Base-by-base conservation (phyloP, 2,113 vertebrate genomes). In the Onychostruthus taczanowskii region DNA sequence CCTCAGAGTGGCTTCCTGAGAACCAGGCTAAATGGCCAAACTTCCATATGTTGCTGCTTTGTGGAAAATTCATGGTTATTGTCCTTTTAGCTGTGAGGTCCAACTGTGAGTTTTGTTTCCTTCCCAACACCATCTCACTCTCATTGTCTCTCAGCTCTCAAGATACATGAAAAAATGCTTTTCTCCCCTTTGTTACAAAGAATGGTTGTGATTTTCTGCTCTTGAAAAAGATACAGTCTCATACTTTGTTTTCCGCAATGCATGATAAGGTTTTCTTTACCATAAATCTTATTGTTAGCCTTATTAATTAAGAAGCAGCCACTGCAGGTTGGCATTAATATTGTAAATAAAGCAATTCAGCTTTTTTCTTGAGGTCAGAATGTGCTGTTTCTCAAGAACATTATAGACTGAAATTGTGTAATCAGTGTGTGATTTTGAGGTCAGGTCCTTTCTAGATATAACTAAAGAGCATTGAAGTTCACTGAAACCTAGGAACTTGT, bases 301-400 rank as follows among this genome's bases (percentile, higher is more conserved):
- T 16, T 62, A 43, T 30, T 78, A 62, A 35, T 69, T 44, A 73
- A 77, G 72, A 82, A 67, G 9, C 31, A 87, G 13, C 6, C 6
- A 9, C 20, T 70, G 13, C 16, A 24, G 4, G 10, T 84, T 81
- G 35, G 22, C 85, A 22, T 61, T 77, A 66, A 58, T 81, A 44
- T 12, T 74, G n/a, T 46, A 69, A 78, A 39, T 52, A 35, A 12
- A 63, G 31, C 0, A 1, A 13, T 78, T n/a, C 31, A 31, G 7
- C 28, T 62, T 80, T 68, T 13, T 52, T 24, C 16, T 68, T 33
- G 49, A 76, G 58, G 31, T 79, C 74, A 79, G 73, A 67, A 64
- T 1, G 12, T 2, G 3, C 14, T 28, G 21, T 63, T 77, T 33
- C 66, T 56, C 0, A 0, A 43, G 35, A 55, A 41, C 11, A 7